Conservation (phyloP, 2,888 invertebrate species). For the Orchesellides sinensis region DNA sequence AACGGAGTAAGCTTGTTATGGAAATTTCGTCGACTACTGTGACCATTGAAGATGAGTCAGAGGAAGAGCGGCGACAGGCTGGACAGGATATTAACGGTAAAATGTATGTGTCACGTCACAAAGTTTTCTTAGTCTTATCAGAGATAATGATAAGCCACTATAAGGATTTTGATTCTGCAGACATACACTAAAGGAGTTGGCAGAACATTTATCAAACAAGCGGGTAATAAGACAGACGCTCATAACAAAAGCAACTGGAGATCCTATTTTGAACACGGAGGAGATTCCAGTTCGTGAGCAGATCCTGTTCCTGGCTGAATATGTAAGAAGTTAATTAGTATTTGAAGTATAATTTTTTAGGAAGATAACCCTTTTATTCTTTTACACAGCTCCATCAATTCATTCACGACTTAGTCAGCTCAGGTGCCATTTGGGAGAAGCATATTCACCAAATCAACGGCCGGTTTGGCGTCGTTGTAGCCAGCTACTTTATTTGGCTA, state of each 20-base stretch:
- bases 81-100: conserved; percentile 37
- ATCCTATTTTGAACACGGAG: conserved; percentile 35
- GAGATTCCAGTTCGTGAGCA: conserved; percentile 17
- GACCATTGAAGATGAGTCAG: not conserved
- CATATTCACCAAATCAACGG: conserved; percentile 53
- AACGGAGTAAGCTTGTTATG: too few species aligned
- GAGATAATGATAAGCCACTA: not conserved
- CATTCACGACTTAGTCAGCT: conserved; percentile 5
- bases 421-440: conserved; percentile 30
- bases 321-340: not conserved
- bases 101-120: conserved; percentile 16
- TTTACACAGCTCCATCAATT: conserved; percentile 13
- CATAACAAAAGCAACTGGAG: conserved; percentile 35
- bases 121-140: not conserved
- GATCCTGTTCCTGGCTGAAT: conserved; percentile 14
- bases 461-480: conserved; percentile 13
- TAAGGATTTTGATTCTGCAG: not conserved
- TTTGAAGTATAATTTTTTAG: not conserved
- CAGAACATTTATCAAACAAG: conserved; percentile 29
- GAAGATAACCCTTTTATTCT: not conserved
- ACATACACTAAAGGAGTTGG: not conserved
- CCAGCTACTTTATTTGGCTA: conserved; percentile 54
- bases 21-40: too few species aligned
- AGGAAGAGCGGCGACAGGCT: conserved; percentile 12
- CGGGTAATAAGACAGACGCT: conserved; percentile 22